These are phyloP conservation scores for Eristalis arbustorum DNA, from an alignment of 2,888 invertebrate species.

Conservation along the genomic window DNA sequence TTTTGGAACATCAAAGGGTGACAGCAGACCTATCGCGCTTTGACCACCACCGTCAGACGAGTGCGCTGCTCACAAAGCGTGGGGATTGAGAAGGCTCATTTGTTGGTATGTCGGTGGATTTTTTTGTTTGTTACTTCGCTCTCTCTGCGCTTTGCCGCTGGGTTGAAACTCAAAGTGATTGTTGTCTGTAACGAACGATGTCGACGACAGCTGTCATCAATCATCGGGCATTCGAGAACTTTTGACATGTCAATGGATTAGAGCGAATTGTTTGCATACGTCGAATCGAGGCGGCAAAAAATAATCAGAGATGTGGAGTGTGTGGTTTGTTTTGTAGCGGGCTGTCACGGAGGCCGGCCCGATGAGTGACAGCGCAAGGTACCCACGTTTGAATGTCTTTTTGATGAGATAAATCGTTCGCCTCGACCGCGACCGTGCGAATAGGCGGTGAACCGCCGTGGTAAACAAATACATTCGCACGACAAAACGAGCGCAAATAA, in stretches of 20 bases:
- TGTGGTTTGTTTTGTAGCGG: conserved; percentile 10
- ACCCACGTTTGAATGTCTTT: conserved; percentile 18
- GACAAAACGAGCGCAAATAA: conserved; percentile 10
- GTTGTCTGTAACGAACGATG: conserved; percentile 49
- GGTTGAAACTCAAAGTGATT: conserved; percentile 50
- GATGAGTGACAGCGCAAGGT: conserved; percentile 45
- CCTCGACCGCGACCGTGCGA: background rate
- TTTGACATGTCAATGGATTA: conserved; percentile 68
- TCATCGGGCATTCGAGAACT: conserved; percentile 62
- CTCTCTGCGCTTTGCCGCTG: conserved; percentile 8
- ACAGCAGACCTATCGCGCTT: conserved; percentile 47
- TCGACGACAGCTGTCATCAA: conserved; percentile 64
- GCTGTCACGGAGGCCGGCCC: conserved; percentile 26
- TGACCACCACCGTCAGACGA: conserved; percentile 58
- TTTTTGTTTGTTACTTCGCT: background rate
- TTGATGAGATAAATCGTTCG: conserved; percentile 42
- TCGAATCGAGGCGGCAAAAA: conserved; percentile 31
- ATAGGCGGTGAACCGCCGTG: conserved; percentile 12
- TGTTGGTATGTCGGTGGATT: background rate
- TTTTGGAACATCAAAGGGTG: conserved; percentile 67
- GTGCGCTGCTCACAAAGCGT: conserved; percentile 28
- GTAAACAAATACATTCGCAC: background rate
- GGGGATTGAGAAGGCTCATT: conserved; percentile 51
- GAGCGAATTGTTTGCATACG: conserved; percentile 62
- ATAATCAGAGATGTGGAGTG: conserved; percentile 1